These are phyloP conservation scores for Heterodera schachtii DNA, from an alignment of 1,140 invertebrate genomes.

Conservation along the genomic window DNA sequence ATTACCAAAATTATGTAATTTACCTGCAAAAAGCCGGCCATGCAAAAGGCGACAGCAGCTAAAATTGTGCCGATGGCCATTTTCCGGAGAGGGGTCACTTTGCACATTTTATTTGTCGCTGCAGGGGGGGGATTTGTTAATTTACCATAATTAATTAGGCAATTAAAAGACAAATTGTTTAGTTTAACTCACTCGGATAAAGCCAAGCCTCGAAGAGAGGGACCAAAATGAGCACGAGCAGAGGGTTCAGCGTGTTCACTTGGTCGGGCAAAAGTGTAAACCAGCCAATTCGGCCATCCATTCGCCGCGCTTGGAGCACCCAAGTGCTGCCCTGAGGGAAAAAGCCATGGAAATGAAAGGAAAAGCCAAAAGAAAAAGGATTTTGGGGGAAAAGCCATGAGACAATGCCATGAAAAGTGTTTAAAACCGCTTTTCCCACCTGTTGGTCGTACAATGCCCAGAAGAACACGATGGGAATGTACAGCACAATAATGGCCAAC, in stretches of 20 bases:
- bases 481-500: constrained; percentile 67
- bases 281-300: constrained; percentile 67
- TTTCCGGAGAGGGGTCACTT: constrained; percentile 74
- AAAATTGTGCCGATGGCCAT: constrained; percentile 50
- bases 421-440: constrained; percentile 50
- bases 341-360: too few species aligned
- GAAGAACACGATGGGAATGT: constrained; percentile 70
- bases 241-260: constrained; percentile 74
- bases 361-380: too few species aligned
- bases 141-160: not conserved
- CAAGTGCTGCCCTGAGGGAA: constrained; percentile 39
- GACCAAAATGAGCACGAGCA: constrained; percentile 58
- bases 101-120: constrained; percentile 67
- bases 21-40: constrained; percentile 50
- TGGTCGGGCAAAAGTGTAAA: constrained; percentile 80
- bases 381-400: not conserved
- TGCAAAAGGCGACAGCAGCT: constrained; percentile 53
- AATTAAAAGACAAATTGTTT: not conserved
- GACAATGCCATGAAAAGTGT: not conserved
- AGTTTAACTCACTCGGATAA: constrained; percentile 50
- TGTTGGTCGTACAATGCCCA: constrained; percentile 73
- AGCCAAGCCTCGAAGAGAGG: constrained; percentile 63
- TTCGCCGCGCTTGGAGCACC: constrained; percentile 48
- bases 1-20: too few species aligned
- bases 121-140: not conserved